A percentile compares a stretch with the other conserved stretches of the same genome.
Conservation (phyloP, 2,113 vertebrate species). For the Alligator sinensis region DNA sequence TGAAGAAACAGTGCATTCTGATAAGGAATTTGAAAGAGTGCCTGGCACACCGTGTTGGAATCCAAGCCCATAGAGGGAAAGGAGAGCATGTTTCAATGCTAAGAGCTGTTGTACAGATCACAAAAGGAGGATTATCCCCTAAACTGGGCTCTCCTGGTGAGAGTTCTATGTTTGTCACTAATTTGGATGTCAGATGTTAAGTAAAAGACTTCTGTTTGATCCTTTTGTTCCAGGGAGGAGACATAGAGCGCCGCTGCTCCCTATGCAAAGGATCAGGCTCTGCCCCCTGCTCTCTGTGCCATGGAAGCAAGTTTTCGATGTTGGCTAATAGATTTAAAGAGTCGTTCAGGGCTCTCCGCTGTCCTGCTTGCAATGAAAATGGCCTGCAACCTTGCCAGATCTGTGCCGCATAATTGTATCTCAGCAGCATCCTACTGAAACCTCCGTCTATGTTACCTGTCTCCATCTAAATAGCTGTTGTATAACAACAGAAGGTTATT, state of each 20-base stretch:
- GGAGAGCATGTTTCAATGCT: fast-evolving
- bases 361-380: constrained; percentile 91
- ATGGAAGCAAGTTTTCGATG: constrained; percentile 98
- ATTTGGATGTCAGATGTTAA: not conserved
- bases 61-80: not conserved
- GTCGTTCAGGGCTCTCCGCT: constrained; percentile 92
- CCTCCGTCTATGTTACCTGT: not conserved
- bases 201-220: not conserved
- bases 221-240: constrained; percentile 74
- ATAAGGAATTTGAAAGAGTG: not conserved
- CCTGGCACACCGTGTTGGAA: not conserved
- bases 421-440: fast-evolving
- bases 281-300: constrained; percentile 94
- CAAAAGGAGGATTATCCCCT: too few species aligned
- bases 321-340: constrained; percentile 95
- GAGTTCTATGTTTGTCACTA: fast-evolving
- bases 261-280: constrained; percentile 91
- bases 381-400: constrained; percentile 90
- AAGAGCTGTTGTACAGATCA: not conserved
- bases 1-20: not conserved
- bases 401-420: constrained; percentile 75
- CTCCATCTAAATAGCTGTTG: not conserved
- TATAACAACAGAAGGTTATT: fast-evolving
- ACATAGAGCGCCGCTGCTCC: constrained; percentile 71
- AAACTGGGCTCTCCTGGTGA: not conserved